These are phyloP conservation scores for Solenopsis invicta DNA, from an alignment of 1,140 invertebrate genomes.

Conservation along the genomic window DNA sequence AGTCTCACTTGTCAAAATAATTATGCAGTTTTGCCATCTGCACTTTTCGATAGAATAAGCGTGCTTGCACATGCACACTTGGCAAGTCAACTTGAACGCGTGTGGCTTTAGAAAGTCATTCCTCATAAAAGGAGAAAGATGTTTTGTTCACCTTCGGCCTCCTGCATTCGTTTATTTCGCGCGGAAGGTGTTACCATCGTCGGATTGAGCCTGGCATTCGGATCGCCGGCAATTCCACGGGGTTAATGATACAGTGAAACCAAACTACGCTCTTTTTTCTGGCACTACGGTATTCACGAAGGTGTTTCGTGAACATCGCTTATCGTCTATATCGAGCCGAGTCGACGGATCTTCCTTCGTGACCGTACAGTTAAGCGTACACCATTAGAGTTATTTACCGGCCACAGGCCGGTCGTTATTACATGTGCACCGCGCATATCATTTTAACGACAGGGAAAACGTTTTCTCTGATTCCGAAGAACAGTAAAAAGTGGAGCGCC, in stretches of 20 bases:
- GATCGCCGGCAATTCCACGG: constrained; percentile 42
- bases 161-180: constrained; percentile 12
- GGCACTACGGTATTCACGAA: constrained; percentile 42
- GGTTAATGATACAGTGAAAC: constrained; percentile 60
- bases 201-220: constrained; percentile 25
- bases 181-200: constrained; percentile 7
- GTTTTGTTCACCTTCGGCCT: constrained; percentile 26
- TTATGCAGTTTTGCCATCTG: too few species aligned
- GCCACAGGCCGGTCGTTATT: constrained; percentile 28
- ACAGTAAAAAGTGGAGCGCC: constrained; percentile 44
- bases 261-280: constrained; percentile 34
- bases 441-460: constrained; percentile 62
- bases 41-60: too few species aligned
- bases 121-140: neutral
- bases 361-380: constrained; percentile 62
- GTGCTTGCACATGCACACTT: too few species aligned
- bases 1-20: too few species aligned
- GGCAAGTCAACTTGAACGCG: too few species aligned
- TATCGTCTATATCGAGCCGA: constrained; percentile 56
- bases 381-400: constrained; percentile 48
- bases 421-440: constrained; percentile 60
- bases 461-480: constrained; percentile 36
- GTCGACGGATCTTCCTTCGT: constrained; percentile 60
- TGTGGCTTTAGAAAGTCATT: neutral
- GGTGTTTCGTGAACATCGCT: constrained; percentile 59